Evolutionary conservation across 2,797 vertebrate species (phyloP).

Genomic region (Trematomus bernacchii): DNA sequence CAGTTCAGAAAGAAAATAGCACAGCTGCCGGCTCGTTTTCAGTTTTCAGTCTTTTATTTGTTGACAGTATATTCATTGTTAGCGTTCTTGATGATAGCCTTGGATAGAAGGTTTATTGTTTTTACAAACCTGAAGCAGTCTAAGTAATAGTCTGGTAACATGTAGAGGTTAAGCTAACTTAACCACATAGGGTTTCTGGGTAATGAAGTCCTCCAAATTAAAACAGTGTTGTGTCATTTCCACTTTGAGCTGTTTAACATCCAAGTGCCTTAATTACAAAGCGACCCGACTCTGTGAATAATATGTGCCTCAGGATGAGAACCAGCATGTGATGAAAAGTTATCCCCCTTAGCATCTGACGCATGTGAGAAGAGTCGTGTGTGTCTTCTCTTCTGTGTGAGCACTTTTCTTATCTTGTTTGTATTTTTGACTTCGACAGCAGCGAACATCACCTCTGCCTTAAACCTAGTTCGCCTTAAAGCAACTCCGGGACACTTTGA

Average conservation of each 20-base stretch:
- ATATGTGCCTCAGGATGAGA: no score
- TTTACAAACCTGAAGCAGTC: no score
- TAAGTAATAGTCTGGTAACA: neutral
- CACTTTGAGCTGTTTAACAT: neutral
- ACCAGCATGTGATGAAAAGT: no score
- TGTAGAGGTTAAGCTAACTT: neutral
- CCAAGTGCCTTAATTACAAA: neutral
- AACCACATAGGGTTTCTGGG: slow-evolving; percentile 8
- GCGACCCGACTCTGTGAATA: no score
- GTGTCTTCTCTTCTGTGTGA: slow-evolving; percentile 39
- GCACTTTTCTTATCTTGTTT: slow-evolving; percentile 55
- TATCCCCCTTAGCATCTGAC: no score
- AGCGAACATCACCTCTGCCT: slow-evolving; percentile 14
- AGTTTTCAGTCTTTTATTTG: neutral
- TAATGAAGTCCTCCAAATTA: slow-evolving; percentile 11
- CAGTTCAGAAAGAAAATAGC: no score
- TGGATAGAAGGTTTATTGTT: no score
- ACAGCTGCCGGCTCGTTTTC: no score
- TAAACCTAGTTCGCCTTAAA: slow-evolving; percentile 9
- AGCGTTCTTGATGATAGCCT: neutral
- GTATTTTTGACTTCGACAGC: slow-evolving; percentile 26
- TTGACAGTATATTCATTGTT: neutral
- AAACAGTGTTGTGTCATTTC: neutral
- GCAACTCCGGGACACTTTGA: neutral
- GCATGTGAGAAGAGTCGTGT: no score